phyloP scores from a whole-genome alignment of 2,888 invertebrate species.

The Steinernema hermaphroditum region DNA sequence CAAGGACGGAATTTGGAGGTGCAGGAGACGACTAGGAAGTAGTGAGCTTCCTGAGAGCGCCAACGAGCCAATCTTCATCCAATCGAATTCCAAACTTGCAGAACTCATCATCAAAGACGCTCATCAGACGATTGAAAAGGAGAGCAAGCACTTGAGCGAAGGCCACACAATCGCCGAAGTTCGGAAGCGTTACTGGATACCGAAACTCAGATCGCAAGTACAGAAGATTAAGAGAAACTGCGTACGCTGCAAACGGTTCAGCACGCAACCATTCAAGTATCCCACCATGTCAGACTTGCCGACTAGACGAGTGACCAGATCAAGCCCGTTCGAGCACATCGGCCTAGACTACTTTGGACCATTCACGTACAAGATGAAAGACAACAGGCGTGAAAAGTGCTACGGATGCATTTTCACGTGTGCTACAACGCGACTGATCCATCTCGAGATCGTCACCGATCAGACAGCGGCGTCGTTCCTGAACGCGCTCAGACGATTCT shows the following conservation, averaged over 20 bases:
- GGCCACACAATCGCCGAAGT: background rate
- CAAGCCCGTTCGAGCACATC: background rate
- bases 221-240: background rate
- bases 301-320: background rate
- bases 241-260: background rate
- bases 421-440: conserved; percentile 27
- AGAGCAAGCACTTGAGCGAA: conserved; percentile 1
- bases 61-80: conserved; percentile 28
- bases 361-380: background rate
- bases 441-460: conserved; percentile 32
- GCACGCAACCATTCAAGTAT: background rate
- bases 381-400: conserved; percentile 6
- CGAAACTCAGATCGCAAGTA: background rate
- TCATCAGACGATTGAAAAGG: background rate
- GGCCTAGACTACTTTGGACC: background rate
- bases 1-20: background rate
- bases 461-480: conserved; percentile 27
- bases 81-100: background rate
- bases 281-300: background rate
- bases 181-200: conserved; percentile 9
- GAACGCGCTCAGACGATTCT: conserved; percentile 26
- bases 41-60: background rate
- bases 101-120: background rate
- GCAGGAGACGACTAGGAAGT: background rate
- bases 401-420: conserved; percentile 31